Conservation (phyloP, 2,797 vertebrate species). For the Hemibagrus guttatus region DNA sequence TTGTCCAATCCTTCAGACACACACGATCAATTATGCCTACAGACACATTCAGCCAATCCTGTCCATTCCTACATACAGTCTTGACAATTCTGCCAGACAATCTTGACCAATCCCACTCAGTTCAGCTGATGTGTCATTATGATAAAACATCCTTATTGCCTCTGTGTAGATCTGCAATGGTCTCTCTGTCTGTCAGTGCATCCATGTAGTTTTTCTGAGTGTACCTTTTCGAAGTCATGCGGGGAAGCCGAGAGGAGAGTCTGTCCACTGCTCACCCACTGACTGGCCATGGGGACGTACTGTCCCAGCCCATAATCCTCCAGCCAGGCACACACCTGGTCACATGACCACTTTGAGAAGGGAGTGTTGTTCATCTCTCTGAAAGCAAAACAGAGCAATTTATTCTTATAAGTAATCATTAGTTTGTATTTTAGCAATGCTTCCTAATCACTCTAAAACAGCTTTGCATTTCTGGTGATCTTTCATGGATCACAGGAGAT, state of each 20-base stretch:
- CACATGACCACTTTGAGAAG: conserved; percentile 89
- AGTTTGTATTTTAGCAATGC: neutral
- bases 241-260: conserved; percentile 84
- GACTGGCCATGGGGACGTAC: conserved; percentile 83
- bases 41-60: neutral
- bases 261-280: conserved; percentile 89
- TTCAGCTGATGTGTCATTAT: neutral
- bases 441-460: neutral
- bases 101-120: neutral
- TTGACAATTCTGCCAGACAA: neutral
- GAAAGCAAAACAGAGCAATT: conserved; percentile 34
- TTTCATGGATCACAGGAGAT: neutral
- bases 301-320: conserved; percentile 91
- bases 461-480: neutral
- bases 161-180: neutral
- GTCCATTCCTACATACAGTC: neutral
- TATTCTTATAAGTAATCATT: neutral
- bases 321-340: conserved; percentile 91
- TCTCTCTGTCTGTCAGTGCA: neutral
- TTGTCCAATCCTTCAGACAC: neutral
- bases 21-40: neutral
- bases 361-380: conserved; percentile 86
- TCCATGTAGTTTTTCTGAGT: neutral
- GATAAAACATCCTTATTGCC: neutral
- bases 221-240: conserved; percentile 94